Evolutionary conservation across 2,113 vertebrate species (phyloP).

Genomic region (Amphiprion percula): DNA sequence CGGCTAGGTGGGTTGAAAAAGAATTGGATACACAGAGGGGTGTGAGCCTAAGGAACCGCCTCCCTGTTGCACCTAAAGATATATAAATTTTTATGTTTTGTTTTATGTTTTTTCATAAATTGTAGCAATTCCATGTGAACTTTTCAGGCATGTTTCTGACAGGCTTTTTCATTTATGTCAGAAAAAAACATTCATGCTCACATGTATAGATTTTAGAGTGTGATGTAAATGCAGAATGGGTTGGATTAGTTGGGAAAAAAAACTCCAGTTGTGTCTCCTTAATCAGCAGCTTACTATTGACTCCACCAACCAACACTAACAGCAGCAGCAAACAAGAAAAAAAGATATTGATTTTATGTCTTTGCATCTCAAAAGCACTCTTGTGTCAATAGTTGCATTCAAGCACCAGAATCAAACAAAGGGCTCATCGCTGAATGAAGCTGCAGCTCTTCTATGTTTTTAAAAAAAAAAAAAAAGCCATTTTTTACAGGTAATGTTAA

Average conservation of each 20-base stretch:
- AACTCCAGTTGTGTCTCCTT: slow-evolving; percentile 13
- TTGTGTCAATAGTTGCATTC: slow-evolving; percentile 19
- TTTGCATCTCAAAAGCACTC: slow-evolving; percentile 39
- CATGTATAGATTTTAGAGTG: neutral
- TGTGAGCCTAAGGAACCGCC: neutral
- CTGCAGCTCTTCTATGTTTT: slow-evolving; percentile 1
- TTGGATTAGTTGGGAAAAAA: neutral
- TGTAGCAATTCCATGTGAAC: neutral
- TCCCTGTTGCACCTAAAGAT: neutral
- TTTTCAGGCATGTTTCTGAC: neutral
- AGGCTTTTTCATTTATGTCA: neutral
- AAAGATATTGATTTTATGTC: slow-evolving; percentile 49
- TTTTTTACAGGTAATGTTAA: slow-evolving; percentile 47
- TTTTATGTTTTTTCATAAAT: neutral
- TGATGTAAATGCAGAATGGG: neutral
- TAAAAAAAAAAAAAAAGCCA: neutral
- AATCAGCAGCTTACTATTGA: slow-evolving; percentile 43
- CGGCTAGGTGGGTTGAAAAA: slow-evolving; percentile 36
- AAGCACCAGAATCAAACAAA: slow-evolving; percentile 16
- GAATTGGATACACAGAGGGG: slow-evolving; percentile 21
- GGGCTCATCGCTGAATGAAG: neutral
- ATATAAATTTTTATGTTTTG: neutral
- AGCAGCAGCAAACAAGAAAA: slow-evolving; percentile 38
- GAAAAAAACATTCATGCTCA: neutral
- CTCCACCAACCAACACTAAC: slow-evolving; percentile 3